Evolutionary conservation across 2,797 vertebrate genomes (phyloP).

Genomic region (Eulemur coronatus): DNA sequence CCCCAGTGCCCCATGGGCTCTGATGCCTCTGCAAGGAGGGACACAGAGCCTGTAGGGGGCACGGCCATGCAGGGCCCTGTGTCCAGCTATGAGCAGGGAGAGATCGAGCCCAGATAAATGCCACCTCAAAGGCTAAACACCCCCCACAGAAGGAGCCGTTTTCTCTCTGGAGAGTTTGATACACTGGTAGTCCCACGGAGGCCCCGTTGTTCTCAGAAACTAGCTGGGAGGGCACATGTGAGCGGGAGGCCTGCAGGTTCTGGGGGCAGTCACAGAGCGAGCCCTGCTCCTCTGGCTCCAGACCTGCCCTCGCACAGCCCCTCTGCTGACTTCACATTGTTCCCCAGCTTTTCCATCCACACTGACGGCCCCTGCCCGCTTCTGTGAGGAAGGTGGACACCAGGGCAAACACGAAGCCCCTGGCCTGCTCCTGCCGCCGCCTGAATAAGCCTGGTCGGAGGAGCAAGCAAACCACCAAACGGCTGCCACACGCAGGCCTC

Average conservation of each 20-base stretch:
- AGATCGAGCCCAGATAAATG: constrained; percentile 56
- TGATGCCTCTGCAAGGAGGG: constrained; percentile 9
- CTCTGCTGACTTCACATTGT: constrained; percentile 9
- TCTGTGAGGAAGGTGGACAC: constrained; percentile 59
- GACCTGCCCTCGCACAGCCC: background rate
- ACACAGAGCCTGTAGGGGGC: background rate
- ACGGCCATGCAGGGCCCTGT: background rate
- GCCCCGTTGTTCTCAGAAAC: constrained; percentile 69
- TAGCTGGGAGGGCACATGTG: constrained; percentile 57
- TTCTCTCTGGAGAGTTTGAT: constrained; percentile 72
- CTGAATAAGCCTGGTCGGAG: constrained; percentile 57
- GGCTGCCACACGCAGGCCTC: constrained; percentile 47
- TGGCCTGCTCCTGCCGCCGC: constrained; percentile 36
- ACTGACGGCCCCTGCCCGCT: constrained; percentile 42
- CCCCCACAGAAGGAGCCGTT: constrained; percentile 46
- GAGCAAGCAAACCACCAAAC: constrained; percentile 36
- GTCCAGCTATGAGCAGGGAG: background rate
- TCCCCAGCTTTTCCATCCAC: background rate
- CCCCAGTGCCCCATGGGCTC: background rate
- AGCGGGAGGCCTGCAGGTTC: constrained; percentile 58
- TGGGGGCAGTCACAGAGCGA: constrained; percentile 49
- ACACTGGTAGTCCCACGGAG: constrained; percentile 76
- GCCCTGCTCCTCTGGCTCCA: background rate
- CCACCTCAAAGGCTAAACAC: constrained; percentile 47
- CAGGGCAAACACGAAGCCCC: constrained; percentile 38